Evolutionary conservation across 2,888 invertebrate species (phyloP).

Genomic region (Meganola albula): DNA sequence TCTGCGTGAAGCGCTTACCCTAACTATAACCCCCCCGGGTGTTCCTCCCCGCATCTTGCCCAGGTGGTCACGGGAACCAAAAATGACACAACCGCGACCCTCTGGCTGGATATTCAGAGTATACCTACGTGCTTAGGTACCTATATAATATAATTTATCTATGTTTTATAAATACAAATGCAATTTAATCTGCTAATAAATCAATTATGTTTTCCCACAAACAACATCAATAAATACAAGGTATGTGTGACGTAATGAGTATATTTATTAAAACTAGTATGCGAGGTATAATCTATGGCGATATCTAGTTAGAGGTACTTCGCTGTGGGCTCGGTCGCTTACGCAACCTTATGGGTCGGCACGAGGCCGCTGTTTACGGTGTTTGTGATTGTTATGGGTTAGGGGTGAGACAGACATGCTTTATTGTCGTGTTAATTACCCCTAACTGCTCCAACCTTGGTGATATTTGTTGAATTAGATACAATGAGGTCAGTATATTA

Average conservation of each 20-base stretch:
- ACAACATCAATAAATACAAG: slow-evolving; percentile 9
- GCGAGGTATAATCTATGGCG: slow-evolving; percentile 1
- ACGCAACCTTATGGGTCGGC: slow-evolving; percentile 7
- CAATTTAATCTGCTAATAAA: too few relatives aligned
- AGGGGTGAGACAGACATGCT: slow-evolving; percentile 9
- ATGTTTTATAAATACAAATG: too few relatives aligned
- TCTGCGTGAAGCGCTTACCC: too few relatives aligned
- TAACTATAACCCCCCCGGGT: too few relatives aligned
- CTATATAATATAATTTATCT: not conserved
- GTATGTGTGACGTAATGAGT: slow-evolving; percentile 15
- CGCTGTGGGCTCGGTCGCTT: not conserved
- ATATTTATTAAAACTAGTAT: slow-evolving; percentile 13
- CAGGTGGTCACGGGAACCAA: too few relatives aligned
- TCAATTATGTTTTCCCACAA: slow-evolving; percentile 2
- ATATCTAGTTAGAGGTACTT: not conserved
- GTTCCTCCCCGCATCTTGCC: too few relatives aligned
- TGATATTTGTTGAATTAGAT: too few relatives aligned
- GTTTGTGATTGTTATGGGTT: slow-evolving; percentile 13
- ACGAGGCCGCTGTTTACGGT: slow-evolving; percentile 23
- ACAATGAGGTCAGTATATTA: too few relatives aligned
- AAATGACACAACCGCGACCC: too few relatives aligned
- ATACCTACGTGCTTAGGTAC: not conserved
- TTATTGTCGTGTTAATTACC: slow-evolving; percentile 15
- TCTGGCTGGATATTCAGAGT: too few relatives aligned
- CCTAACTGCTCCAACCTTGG: too few relatives aligned